Percentiles rank a stretch among this genome's conserved stretches.
phyloP scores from a whole-genome alignment of 2,113 vertebrate genomes.

The Myotis lucifugus region DNA sequence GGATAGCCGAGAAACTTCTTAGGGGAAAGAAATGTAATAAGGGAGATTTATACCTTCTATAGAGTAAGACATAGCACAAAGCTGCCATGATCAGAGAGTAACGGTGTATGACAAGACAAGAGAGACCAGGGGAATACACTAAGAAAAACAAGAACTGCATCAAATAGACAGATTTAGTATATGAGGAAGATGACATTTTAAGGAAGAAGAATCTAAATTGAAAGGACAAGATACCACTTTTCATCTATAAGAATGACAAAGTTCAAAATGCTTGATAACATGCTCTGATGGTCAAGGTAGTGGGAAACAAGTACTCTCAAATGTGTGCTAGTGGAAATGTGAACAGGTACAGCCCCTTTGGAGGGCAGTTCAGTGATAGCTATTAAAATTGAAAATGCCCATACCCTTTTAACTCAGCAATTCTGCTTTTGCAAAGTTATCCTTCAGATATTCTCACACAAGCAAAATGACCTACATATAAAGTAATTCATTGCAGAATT shows the following conservation, averaged over 20 bases:
- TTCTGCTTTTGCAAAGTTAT: constrained; percentile 12
- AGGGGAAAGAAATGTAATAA: neutral
- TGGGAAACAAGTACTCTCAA: neutral
- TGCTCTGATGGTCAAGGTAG: neutral
- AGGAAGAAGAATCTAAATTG: neutral
- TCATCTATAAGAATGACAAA: neutral
- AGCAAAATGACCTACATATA: neutral
- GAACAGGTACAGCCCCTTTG: neutral
- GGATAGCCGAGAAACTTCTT: neutral
- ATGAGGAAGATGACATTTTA: neutral
- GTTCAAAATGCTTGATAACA: neutral
- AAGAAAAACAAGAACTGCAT: neutral
- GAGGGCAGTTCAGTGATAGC: neutral
- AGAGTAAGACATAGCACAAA: neutral
- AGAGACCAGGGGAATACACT: neutral
- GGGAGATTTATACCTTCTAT: neutral
- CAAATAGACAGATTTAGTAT: neutral
- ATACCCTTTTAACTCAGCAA: neutral
- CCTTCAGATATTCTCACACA: neutral
- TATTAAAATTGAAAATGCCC: neutral
- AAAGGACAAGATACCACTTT: neutral
- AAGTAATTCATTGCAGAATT: constrained; percentile 6
- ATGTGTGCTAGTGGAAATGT: neutral
- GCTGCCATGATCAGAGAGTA: neutral
- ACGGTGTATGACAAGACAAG: neutral